phyloP scores from a whole-genome alignment of 1,140 invertebrate genomes.

The Achatina immaculata region DNA sequence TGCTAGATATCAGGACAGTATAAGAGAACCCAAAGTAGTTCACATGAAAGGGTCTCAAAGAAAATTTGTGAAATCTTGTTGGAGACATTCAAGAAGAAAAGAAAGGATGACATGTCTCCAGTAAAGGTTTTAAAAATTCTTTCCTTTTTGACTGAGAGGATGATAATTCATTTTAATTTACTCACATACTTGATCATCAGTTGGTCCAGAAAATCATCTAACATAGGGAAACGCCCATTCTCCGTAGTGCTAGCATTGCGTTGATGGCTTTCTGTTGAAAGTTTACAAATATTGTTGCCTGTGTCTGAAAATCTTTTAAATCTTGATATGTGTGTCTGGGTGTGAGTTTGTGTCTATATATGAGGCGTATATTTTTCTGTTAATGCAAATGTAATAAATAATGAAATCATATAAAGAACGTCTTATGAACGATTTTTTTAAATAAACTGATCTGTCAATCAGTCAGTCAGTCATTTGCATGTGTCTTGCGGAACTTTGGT shows the following conservation, averaged over 20 bases:
- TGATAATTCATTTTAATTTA: too few relatives aligned
- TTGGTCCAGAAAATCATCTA: conserved; percentile 10
- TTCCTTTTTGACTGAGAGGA: too few relatives aligned
- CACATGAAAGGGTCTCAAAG: too few relatives aligned
- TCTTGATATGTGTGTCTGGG: neutral
- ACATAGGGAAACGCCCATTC: conserved; percentile 61
- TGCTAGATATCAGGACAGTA: too few relatives aligned
- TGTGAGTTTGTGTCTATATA: neutral
- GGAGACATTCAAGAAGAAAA: too few relatives aligned
- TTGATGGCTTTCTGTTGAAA: conserved; percentile 63
- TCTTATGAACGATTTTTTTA: neutral
- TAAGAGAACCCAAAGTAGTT: too few relatives aligned
- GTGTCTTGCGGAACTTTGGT: too few relatives aligned
- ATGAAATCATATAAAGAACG: neutral
- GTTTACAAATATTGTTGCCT: neutral
- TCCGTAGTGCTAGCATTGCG: conserved; percentile 63
- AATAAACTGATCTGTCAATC: too few relatives aligned
- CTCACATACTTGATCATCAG: neutral
- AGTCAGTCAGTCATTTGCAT: too few relatives aligned
- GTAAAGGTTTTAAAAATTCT: too few relatives aligned
- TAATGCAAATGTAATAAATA: neutral
- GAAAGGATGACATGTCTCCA: too few relatives aligned
- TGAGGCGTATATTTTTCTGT: neutral
- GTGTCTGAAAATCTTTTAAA: neutral
- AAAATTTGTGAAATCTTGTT: too few relatives aligned